Base-by-base conservation (phyloP, 2,797 vertebrate genomes). In the Gymnoscopelus braueri region DNA sequence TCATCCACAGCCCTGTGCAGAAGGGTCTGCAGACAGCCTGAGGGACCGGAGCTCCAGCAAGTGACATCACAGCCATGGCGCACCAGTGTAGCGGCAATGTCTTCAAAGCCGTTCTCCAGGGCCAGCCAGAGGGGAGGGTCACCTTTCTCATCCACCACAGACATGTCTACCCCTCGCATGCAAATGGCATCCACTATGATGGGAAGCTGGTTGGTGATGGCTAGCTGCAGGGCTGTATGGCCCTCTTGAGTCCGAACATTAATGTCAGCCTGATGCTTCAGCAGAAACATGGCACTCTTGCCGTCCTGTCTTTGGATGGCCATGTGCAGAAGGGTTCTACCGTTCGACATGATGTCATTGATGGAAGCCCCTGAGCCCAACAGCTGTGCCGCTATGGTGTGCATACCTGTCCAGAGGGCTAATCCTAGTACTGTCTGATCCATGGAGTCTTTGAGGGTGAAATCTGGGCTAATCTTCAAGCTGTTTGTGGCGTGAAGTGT, bases 391-490 rank as follows among this genome's bases (percentile, higher is more conserved):
- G 98, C 98, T 54, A 99, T 98, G 0, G 87, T 98, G 88, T 99
- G 97, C 97, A 99, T 97, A 69, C 97, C 97, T 88, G 97, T 99
- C 98, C 98, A 99, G 29, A 99, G 94, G 2, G 98, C 97, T 71
- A 99, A 85, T 51, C 97, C 98, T 78, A 99, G 87, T 32, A 99
- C 98, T 1, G 97, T 99, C 86, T 99, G 97, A 89, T 98, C 98
- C 89, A 96, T 88, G 0, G 97, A 98, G 87, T 99, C 97, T 91
- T 99, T 99, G 15, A 99, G 94, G 84, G 96, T 98, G 69, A 99
- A 99, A 90, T 99, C 98, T 69, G 97, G 98, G 93, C 99, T 99
- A 87, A 99, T 99, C 88, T 99, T 97, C 79, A 99, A 92, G 88
- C 98, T 98, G 93, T 96, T 98, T 88, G 94, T 99, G 97, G 19